Evolutionary conservation across 2,113 vertebrate genomes (phyloP).

Genomic region (Herpetotheres cachinnans): DNA sequence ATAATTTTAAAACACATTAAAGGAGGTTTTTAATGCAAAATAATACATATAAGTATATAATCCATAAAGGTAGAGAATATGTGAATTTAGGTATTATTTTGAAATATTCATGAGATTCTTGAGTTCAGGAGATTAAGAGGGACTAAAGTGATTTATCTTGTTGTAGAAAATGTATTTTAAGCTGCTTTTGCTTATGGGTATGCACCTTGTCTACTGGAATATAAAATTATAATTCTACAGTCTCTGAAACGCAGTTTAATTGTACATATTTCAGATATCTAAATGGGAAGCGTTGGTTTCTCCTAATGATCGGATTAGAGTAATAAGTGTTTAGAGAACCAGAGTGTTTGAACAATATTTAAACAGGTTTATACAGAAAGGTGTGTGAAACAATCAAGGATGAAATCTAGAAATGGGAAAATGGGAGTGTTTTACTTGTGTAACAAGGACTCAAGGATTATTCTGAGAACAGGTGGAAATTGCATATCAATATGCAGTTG

Average conservation of each 20-base stretch:
- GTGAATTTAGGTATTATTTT: conserved; percentile 5
- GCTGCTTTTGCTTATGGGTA: conserved; percentile 4
- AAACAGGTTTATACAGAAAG: not conserved
- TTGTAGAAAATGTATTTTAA: conserved; percentile 20
- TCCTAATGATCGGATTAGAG: not conserved
- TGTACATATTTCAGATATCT: not conserved
- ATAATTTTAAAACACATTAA: not conserved
- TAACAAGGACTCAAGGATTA: not conserved
- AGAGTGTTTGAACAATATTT: not conserved
- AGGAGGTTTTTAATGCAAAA: not conserved
- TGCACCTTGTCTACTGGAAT: not conserved
- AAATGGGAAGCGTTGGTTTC: not conserved
- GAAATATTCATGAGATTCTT: conserved; percentile 15
- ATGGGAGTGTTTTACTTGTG: not conserved
- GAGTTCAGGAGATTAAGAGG: conserved; percentile 30
- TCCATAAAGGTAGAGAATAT: not conserved
- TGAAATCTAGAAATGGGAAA: not conserved
- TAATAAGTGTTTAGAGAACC: not conserved
- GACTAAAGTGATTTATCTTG: conserved; percentile 15
- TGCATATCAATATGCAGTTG: fast-evolving
- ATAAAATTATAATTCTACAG: not conserved
- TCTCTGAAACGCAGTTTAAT: not conserved
- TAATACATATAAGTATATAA: not conserved
- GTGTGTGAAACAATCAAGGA: not conserved
- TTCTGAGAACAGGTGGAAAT: not conserved